Conservation (phyloP, 1,140 invertebrate genomes). For the Polypedilum pembai region DNA sequence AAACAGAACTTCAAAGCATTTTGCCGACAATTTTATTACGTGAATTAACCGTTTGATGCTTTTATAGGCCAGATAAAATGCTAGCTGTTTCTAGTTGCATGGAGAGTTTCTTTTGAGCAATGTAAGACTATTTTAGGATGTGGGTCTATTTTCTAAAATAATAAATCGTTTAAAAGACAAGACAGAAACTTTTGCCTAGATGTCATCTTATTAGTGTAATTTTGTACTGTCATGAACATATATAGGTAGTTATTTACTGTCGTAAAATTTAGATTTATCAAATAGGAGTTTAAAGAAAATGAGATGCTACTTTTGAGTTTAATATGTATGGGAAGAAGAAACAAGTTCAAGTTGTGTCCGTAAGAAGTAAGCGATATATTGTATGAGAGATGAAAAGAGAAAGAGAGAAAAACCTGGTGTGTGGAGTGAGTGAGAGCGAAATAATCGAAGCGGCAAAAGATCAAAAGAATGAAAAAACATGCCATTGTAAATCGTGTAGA, state of each 20-base stretch:
- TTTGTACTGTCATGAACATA: background rate
- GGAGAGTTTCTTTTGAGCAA: too few relatives aligned
- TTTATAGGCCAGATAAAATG: background rate
- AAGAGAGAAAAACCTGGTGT: constrained; percentile 1
- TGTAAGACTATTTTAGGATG: too few relatives aligned
- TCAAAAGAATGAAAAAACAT: constrained; percentile 23
- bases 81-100: background rate
- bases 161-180: too few relatives aligned
- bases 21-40: constrained; percentile 11
- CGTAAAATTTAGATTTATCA: background rate
- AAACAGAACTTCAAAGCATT: constrained; percentile 9
- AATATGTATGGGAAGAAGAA: too few relatives aligned
- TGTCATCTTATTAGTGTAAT: background rate
- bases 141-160: too few relatives aligned
- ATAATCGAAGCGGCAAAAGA: constrained; percentile 23
- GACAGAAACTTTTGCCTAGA: background rate
- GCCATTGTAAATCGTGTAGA: constrained; percentile 28
- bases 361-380: background rate
- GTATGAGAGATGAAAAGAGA: background rate
- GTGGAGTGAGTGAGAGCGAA: constrained; percentile 10
- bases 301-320: background rate
- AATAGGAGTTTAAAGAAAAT: background rate
- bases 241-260: background rate
- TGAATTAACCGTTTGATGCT: constrained; percentile 11
- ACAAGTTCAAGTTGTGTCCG: background rate